These are phyloP conservation scores for Zalophus californianus DNA, from an alignment of 2,797 vertebrate species.

Conservation along the genomic window DNA sequence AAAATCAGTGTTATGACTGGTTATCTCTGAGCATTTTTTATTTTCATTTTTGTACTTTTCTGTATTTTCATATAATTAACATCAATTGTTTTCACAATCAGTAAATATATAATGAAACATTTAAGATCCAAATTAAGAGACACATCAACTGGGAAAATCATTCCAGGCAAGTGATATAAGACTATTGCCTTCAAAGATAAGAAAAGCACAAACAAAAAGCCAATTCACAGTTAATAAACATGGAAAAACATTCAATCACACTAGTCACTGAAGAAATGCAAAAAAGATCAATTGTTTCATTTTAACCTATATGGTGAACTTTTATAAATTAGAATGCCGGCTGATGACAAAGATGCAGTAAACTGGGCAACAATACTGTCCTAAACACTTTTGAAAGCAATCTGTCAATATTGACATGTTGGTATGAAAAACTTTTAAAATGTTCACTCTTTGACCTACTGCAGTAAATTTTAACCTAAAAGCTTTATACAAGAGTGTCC, in stretches of 20 bases:
- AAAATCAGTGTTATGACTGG: neutral
- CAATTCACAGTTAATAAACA: neutral
- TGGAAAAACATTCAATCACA: neutral
- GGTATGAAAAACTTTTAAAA: neutral
- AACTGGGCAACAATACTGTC: neutral
- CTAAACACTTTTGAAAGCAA: neutral
- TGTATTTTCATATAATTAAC: neutral
- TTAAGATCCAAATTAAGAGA: neutral
- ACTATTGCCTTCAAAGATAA: neutral
- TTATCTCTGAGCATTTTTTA: neutral
- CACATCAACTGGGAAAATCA: neutral
- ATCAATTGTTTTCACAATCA: conserved; percentile 3
- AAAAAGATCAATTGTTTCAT: neutral
- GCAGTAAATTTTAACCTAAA: neutral
- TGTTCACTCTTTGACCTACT: neutral
- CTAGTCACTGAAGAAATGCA: neutral
- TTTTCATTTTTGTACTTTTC: conserved; percentile 3
- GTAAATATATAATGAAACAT: neutral
- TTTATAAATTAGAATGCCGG: neutral
- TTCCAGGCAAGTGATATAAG: neutral
- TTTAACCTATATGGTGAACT: neutral
- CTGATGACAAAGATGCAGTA: neutral
- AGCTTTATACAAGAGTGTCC: neutral
- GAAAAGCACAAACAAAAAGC: neutral
- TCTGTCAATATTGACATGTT: neutral